Conservation (phyloP, 2,888 invertebrate genomes). For the Eurytoma adleriae region DNA sequence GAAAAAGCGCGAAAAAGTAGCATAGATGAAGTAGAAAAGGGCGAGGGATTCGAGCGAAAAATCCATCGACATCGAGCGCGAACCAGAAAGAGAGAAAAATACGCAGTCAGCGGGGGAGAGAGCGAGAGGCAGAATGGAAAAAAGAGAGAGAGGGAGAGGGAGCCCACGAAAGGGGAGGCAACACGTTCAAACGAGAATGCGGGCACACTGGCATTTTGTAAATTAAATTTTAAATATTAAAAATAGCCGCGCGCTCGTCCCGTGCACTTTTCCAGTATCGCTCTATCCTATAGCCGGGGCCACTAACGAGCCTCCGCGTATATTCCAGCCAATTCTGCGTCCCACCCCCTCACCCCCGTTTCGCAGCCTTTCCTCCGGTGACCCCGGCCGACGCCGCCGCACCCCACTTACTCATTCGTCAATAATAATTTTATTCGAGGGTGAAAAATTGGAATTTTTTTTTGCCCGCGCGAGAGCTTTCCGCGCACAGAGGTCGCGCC, state of each 20-base stretch:
- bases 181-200: conserved; percentile 59
- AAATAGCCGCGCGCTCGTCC: conserved; percentile 69
- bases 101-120: background rate
- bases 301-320: conserved; percentile 62
- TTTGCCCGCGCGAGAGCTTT: conserved; percentile 25
- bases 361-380: conserved; percentile 44
- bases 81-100: too few relatives aligned
- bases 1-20: background rate
- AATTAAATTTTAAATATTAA: conserved; percentile 77
- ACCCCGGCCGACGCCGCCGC: conserved; percentile 61
- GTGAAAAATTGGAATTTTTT: conserved; percentile 72
- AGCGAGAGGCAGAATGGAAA: conserved; percentile 18
- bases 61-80: conserved; percentile 25
- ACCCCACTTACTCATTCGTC: conserved; percentile 74
- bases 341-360: conserved; percentile 39
- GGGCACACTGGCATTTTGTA: conserved; percentile 74
- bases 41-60: conserved; percentile 28
- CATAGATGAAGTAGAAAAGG: conserved; percentile 5
- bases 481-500: background rate
- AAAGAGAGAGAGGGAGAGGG: conserved; percentile 20
- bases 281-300: conserved; percentile 60
- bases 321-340: conserved; percentile 49
- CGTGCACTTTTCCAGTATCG: conserved; percentile 55
- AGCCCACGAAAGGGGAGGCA: background rate
- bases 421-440: conserved; percentile 75